These are phyloP conservation scores for Sprattus sprattus DNA, from an alignment of 2,113 vertebrate species.

Conservation along the genomic window DNA sequence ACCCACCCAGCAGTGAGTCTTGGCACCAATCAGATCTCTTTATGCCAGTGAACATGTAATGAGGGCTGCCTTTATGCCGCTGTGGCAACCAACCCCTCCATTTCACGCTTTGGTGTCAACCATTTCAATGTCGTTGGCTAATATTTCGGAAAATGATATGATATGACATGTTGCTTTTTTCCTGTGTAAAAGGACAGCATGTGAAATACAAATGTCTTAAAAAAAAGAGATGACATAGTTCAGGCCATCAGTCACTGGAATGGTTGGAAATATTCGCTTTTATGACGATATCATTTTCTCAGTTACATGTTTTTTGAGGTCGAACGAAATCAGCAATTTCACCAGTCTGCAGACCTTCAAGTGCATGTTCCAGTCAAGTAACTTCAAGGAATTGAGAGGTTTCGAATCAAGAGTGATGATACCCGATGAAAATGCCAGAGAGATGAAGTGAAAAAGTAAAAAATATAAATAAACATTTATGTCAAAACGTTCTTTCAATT, in stretches of 20 bases:
- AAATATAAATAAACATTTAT: constrained; percentile 54
- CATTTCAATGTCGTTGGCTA: constrained; percentile 21
- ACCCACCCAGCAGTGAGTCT: constrained; percentile 13
- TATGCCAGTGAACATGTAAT: constrained; percentile 16
- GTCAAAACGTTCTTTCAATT: constrained; percentile 51
- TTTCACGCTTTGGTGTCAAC: constrained; percentile 21
- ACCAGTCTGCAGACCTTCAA: constrained; percentile 47
- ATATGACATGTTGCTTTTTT: constrained; percentile 44
- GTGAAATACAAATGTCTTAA: constrained; percentile 32
- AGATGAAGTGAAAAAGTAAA: constrained; percentile 30
- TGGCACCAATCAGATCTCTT: background rate
- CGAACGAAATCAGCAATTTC: constrained; percentile 48
- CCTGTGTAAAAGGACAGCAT: constrained; percentile 51
- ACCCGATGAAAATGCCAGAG: background rate
- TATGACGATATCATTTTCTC: constrained; percentile 53
- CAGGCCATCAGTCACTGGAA: constrained; percentile 33
- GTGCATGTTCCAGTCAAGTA: constrained; percentile 49
- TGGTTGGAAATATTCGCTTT: constrained; percentile 49
- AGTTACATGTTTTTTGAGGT: constrained; percentile 60
- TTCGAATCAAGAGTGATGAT: constrained; percentile 14
- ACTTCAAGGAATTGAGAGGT: constrained; percentile 27
- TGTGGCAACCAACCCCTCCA: background rate
- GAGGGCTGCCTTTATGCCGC: constrained; percentile 8
- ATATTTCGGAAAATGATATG: constrained; percentile 32
- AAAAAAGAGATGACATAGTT: constrained; percentile 22